A percentile compares a stretch with the other conserved stretches of the same genome.
Conservation (phyloP, 2,113 vertebrate species). For the Gracilinanus agilis region DNA sequence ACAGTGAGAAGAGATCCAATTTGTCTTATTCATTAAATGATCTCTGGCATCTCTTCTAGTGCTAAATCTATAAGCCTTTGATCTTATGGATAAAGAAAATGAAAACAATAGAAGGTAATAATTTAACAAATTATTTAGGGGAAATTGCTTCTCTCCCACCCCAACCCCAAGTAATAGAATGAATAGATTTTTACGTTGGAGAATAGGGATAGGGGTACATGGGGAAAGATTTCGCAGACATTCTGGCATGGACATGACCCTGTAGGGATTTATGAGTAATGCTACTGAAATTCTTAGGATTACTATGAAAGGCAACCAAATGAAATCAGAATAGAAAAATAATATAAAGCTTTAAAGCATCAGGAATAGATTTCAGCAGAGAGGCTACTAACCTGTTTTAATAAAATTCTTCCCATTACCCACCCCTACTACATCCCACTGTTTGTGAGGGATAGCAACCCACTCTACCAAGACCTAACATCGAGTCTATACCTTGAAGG, state of each 20-base stretch:
- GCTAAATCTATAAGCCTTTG: not conserved
- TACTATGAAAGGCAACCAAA: constrained; percentile 11
- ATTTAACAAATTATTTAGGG: not conserved
- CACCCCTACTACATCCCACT: not conserved
- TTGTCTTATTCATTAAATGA: not conserved
- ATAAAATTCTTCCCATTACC: constrained; percentile 36
- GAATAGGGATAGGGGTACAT: not conserved
- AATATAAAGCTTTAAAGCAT: not conserved
- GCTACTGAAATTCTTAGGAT: not conserved
- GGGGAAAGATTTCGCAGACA: not conserved
- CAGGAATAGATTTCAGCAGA: not conserved
- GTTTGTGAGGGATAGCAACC: constrained; percentile 40
- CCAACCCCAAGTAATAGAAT: not conserved
- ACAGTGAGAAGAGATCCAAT: not conserved
- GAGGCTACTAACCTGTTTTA: constrained; percentile 37
- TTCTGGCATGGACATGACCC: not conserved
- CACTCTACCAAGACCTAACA: constrained; percentile 54
- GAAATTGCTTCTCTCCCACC: not conserved
- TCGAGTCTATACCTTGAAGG: constrained; percentile 57
- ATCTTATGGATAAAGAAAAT: not conserved
- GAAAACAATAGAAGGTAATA: not conserved
- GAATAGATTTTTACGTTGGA: not conserved
- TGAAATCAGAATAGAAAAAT: constrained; percentile 32
- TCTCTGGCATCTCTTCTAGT: not conserved
- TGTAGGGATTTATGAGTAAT: not conserved